Base-by-base conservation (phyloP, 1,140 invertebrate genomes). In the Geopemphigus sp. region DNA sequence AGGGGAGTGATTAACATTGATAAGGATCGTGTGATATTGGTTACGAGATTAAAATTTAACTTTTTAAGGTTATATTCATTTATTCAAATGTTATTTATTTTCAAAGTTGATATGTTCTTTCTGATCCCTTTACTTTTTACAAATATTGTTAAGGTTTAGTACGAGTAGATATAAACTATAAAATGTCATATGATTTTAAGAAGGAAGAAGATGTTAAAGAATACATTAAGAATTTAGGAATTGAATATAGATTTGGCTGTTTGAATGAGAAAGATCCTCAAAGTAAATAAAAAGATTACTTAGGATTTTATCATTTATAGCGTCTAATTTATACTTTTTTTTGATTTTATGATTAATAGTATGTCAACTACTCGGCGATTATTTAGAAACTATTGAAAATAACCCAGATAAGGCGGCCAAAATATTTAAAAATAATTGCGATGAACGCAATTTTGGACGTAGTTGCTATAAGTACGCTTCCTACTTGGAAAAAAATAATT, bases 181-280 rank as follows among this genome's bases (percentile, higher is more conserved):
- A 80, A 59, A 91, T 90, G 89, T 86, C 88, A 66, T 89, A 88
- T 82, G 89, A 96, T 87, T 89, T 96, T 50, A 94, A 95, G 87
- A 89, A 90, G 76, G 91, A 94, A 86, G 89, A 92, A 64, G 94
- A 97, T 80, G 93, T 95, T 0, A 92, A 95, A 84, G 89, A 94
- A 82, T 98, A 92, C 85, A 84, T 97, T 39, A 90, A 95, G 81
- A 96, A 96, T 84, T 86, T 97, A 80, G 92, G 92, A n/a, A 93
- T 92, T 17, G 95, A 98, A 85, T 97, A 97, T 84, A 88, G 92
- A 83, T 97, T 95, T 85, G 93, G 94, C 56, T 98, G 95, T 86
- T 94, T 91, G 81, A 89, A 89, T 63, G 93, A 95, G 85, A 94
- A 94, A 84, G 91, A 90, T 82, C 88, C 92, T 17, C 92, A 94